A percentile compares a stretch with the other conserved stretches of the same genome.
These are phyloP conservation scores for Zygothrica quintamaculata DNA, from an alignment of 2,888 invertebrate species.

Conservation along the genomic window DNA sequence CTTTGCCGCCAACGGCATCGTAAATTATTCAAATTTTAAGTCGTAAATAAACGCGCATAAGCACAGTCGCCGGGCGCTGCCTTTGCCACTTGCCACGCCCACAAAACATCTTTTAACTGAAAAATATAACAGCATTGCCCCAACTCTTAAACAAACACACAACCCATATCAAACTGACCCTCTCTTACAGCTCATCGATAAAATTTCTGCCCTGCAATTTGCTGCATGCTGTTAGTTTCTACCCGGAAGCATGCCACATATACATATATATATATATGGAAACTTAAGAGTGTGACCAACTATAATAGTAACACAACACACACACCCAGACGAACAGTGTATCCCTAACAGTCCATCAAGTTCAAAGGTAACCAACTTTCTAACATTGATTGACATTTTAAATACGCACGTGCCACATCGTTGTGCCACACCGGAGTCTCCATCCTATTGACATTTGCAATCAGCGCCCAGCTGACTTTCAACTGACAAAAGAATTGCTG, in stretches of 20 bases:
- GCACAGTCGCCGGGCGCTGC: conserved; percentile 45
- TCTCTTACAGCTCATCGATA: conserved; percentile 39
- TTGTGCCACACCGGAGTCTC: too few species aligned
- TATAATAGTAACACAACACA: neutral
- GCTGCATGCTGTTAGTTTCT: conserved; percentile 15
- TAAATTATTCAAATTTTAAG: conserved; percentile 79
- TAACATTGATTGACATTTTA: conserved; percentile 54
- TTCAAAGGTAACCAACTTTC: conserved; percentile 34
- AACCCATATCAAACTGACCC: too few species aligned
- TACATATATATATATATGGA: conserved; percentile 43
- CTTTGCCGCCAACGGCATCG: conserved; percentile 52
- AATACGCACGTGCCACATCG: conserved; percentile 49
- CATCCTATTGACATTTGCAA: conserved; percentile 53
- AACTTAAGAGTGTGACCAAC: conserved; percentile 24
- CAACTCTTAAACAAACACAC: neutral
- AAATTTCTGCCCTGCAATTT: conserved; percentile 28
- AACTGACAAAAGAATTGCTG: conserved; percentile 9
- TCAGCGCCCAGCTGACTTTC: conserved; percentile 47
- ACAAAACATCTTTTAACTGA: conserved; percentile 38
- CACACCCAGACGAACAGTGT: too few species aligned
- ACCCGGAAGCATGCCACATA: too few species aligned
- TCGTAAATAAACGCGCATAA: conserved; percentile 76
- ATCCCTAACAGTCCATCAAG: conserved; percentile 24
- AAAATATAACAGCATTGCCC: conserved; percentile 25
- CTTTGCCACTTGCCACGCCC: conserved; percentile 52